Base-by-base conservation (phyloP, 2,888 invertebrate genomes). In the Anthrax anthrax region DNA sequence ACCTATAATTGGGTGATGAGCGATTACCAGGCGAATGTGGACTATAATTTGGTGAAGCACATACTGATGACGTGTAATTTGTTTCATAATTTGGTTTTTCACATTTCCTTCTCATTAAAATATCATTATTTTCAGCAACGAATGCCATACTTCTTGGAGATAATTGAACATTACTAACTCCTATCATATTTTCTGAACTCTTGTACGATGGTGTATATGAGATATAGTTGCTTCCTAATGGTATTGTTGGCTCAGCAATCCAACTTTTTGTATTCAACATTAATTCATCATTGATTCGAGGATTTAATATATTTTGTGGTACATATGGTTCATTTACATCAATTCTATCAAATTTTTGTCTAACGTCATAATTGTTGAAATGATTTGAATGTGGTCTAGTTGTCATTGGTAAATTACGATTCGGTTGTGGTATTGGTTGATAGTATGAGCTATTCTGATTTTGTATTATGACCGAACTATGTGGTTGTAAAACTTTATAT, bases 111-210 rank as follows among this genome's bases (percentile, higher is more conserved):
- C 52, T 47, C 45, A 50, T 50, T 18, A 55, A 45, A 16, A 52
- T 55, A 34, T 49, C 51, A 37, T 54, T 53, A 42, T 55, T 55
- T 47, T 53, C 46, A 1, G 48, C 47, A 5, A 55, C 55, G 47
- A 55, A 55, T 4, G 55, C 55, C 17, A 53, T 48, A 47, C 52
- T 55, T 2, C 55, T 46, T 2, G 55, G 55, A 6, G 54, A 54
- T 27, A 55, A 44, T 19, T 53, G 54, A 4, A 54, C 52, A 41
- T 50, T 54, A 27, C 34, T 37, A 12, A 37, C 39, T 2, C 18
- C 34, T 4, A 40, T 4, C 14, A 41, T 6, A 18, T 23, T 34
- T n/a, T 47, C 46, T 2, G 19, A 16, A 16, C 23, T 27, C 16
- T 43, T 49, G 34, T 38, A 47, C 36, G 49, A 44, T 27, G 29